Evolutionary conservation across 35 echinoderm and acorn worm genomes (phyloP).

Genomic region (Patiria miniata): DNA sequence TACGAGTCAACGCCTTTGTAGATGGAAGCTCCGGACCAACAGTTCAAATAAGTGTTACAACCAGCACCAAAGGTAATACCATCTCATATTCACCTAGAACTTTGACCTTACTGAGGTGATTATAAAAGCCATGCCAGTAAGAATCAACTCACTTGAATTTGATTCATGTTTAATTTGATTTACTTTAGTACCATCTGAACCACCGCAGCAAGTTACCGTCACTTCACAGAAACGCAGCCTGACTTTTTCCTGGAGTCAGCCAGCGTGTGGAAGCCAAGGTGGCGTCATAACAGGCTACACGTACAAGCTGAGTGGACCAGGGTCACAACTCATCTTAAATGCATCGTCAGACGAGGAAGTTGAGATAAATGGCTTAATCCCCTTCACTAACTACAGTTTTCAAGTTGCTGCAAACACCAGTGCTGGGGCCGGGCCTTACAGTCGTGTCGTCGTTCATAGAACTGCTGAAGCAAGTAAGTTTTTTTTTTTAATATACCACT

Average conservation of each 20-base stretch:
- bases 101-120: too few relatives aligned
- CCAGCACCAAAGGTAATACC: too few relatives aligned
- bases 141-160: too few relatives aligned
- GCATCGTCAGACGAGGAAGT: not conserved
- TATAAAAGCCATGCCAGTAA: too few relatives aligned
- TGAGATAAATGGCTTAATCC: conserved; percentile 5
- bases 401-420: conserved; percentile 38
- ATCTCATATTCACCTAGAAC: too few relatives aligned
- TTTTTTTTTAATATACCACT: too few relatives aligned
- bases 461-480: not conserved
- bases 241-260: conserved; percentile 31
- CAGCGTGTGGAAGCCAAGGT: conserved; percentile 47
- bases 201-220: not conserved
- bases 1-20: too few relatives aligned
- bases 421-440: not conserved
- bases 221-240: not conserved
- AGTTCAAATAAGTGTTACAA: too few relatives aligned
- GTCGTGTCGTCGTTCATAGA: not conserved
- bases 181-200: conserved; percentile 1
- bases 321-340: not conserved
- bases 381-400: conserved; percentile 50
- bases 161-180: not conserved
- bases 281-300: conserved; percentile 38
- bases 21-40: too few relatives aligned
- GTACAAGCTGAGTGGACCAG: not conserved